Conservation (phyloP, 2,113 vertebrate genomes). For the Ctenomys sociabilis region DNA sequence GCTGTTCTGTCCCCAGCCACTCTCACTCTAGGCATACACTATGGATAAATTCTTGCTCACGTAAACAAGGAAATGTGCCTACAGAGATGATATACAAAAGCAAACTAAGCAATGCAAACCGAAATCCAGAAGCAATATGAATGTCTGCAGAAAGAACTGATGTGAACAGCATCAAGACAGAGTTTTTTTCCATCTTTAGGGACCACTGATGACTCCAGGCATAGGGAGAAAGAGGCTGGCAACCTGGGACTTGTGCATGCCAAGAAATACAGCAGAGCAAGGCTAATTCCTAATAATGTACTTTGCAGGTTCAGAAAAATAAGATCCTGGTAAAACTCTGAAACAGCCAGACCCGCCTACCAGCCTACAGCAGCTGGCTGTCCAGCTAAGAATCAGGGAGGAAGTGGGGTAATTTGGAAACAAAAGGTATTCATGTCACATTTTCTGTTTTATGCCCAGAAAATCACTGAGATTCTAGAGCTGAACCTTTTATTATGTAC, state of each 20-base stretch:
- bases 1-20: rapidly evolving
- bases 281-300: background rate
- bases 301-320: background rate
- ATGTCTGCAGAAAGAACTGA: rapidly evolving
- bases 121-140: rapidly evolving
- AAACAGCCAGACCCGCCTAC: background rate
- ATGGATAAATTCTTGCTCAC: background rate
- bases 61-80: background rate
- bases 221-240: no score
- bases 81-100: background rate
- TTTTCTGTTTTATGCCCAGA: background rate
- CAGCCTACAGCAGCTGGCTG: rapidly evolving
- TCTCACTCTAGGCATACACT: rapidly evolving
- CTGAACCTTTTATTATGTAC: rapidly evolving
- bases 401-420: background rate
- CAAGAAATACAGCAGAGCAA: no score
- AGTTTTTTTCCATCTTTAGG: rapidly evolving
- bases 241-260: background rate
- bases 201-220: background rate
- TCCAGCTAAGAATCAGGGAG: background rate
- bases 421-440: background rate
- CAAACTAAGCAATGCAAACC: background rate
- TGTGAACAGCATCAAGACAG: rapidly evolving
- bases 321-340: background rate
- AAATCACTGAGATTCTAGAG: background rate